Evolutionary conservation across 2,888 invertebrate species (phyloP).

Genomic region (Choristoneura rosaceana): DNA sequence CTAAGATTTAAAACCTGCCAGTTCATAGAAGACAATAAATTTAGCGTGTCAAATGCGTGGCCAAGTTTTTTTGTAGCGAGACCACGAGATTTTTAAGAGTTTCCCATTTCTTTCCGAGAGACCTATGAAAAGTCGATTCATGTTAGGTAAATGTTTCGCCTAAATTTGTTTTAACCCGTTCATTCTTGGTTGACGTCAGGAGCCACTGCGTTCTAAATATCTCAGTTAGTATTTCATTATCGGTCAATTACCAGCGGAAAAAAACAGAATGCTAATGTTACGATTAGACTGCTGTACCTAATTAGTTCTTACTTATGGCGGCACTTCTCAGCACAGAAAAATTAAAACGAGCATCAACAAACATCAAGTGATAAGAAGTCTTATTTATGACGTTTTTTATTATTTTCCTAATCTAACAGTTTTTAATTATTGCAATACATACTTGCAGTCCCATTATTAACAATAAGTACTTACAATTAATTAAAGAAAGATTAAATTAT

Average conservation of each 20-base stretch:
- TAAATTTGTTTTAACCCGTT: neutral
- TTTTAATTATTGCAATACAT: neutral
- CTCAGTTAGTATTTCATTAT: slow-evolving; percentile 34
- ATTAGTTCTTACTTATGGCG: neutral
- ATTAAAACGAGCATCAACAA: neutral
- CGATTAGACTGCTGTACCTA: slow-evolving; percentile 8
- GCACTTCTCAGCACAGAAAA: neutral
- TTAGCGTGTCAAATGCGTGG: too few species aligned
- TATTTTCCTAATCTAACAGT: neutral
- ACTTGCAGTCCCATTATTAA: neutral
- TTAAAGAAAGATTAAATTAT: neutral
- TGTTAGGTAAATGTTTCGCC: neutral
- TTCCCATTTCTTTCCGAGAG: too few species aligned
- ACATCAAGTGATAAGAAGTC: neutral
- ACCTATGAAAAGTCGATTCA: too few species aligned
- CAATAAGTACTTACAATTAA: neutral
- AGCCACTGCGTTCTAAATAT: slow-evolving; percentile 23
- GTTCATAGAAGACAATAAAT: too few species aligned
- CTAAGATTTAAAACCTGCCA: too few species aligned
- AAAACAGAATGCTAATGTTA: slow-evolving; percentile 6
- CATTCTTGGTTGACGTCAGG: slow-evolving; percentile 12
- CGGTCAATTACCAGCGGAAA: slow-evolving; percentile 22
- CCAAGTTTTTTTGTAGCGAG: too few species aligned
- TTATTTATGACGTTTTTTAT: neutral
- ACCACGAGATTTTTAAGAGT: too few species aligned